Percentiles rank a stretch among this genome's conserved stretches.
These are phyloP conservation scores for Patella vulgata DNA, from an alignment of 1,140 invertebrate genomes.

Conservation along the genomic window DNA sequence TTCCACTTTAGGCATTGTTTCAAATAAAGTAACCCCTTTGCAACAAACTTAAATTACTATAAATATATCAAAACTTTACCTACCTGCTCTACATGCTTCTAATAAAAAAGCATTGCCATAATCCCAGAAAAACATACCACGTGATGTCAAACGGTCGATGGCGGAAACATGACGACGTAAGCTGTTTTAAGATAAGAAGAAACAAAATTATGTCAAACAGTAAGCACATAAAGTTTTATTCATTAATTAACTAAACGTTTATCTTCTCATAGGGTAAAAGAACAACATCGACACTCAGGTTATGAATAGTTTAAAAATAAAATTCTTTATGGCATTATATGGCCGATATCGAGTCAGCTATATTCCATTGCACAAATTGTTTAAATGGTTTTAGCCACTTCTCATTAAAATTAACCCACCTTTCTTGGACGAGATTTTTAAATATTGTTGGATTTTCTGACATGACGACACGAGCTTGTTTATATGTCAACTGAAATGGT, in stretches of 20 bases:
- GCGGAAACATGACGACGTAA: slow-evolving; percentile 73
- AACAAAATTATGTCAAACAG: not conserved
- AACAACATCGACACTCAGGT: not conserved
- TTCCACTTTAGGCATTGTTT: too few relatives aligned
- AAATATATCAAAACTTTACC: slow-evolving; percentile 4
- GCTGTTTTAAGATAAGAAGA: slow-evolving; percentile 65
- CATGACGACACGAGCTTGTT: slow-evolving; percentile 70
- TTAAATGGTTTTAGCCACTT: too few relatives aligned
- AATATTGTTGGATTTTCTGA: slow-evolving; percentile 70
- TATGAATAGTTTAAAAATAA: too few relatives aligned
- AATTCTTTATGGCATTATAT: too few relatives aligned
- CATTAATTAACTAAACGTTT: not conserved
- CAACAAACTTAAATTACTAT: too few relatives aligned
- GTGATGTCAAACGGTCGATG: slow-evolving; percentile 71
- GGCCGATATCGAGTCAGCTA: too few relatives aligned
- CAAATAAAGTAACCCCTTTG: too few relatives aligned
- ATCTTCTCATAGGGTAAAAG: not conserved
- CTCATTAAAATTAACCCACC: too few relatives aligned
- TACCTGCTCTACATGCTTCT: slow-evolving; percentile 74
- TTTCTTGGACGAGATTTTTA: slow-evolving; percentile 72
- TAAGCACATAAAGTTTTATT: not conserved
- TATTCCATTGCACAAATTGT: too few relatives aligned
- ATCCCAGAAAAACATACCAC: slow-evolving; percentile 77
- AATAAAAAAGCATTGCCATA: slow-evolving; percentile 79
- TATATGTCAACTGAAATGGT: slow-evolving; percentile 64